Conservation (phyloP, 2,888 invertebrate genomes). For the Suillia variegata region DNA sequence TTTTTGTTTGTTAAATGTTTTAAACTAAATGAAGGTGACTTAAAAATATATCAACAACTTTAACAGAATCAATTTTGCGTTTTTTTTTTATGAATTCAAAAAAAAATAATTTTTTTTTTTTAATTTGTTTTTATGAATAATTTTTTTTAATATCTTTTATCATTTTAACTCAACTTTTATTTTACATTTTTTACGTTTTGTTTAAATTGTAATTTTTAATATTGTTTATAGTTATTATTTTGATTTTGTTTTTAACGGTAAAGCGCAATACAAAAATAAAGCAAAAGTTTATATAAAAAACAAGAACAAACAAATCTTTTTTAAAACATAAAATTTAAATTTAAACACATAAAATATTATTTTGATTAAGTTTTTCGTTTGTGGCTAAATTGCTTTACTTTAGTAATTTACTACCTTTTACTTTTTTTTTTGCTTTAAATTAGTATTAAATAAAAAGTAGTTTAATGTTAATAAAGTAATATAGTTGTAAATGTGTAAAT, state of each 20-base stretch:
- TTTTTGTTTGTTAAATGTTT: background rate
- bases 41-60: background rate
- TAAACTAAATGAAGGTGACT: too few relatives aligned
- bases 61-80: background rate
- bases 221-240: background rate
- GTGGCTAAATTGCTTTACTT: too few relatives aligned
- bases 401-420: background rate
- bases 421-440: background rate
- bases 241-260: slow-evolving; percentile 15
- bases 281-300: background rate
- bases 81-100: background rate
- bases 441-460: background rate
- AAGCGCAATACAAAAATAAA: too few relatives aligned
- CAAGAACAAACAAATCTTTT: background rate
- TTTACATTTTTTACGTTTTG: too few relatives aligned
- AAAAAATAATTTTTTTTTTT: slow-evolving; percentile 19
- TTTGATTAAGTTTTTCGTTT: background rate
- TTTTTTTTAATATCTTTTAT: too few relatives aligned
- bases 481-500: background rate
- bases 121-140: background rate
- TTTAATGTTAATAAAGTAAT: background rate
- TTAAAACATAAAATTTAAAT: slow-evolving; percentile 2
- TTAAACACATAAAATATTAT: background rate
- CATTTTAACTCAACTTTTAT: too few relatives aligned
- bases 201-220: too few relatives aligned